A percentile compares a stretch with the other conserved stretches of the same genome.
These are phyloP conservation scores for Argyrosomus regius DNA, from an alignment of 2,797 vertebrate species.

Conservation along the genomic window DNA sequence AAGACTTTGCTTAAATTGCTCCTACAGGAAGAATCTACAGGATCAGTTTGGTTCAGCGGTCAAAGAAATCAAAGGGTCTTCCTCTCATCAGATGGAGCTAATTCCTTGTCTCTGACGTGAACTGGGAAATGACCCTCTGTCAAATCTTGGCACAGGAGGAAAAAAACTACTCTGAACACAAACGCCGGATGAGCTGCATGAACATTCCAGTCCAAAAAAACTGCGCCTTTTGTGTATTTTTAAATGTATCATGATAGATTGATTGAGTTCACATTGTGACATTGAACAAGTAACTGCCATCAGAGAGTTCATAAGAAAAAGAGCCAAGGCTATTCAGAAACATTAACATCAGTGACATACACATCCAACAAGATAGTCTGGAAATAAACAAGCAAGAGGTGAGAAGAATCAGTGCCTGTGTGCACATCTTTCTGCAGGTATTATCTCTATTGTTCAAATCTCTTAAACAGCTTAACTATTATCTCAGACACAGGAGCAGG, in stretches of 20 bases:
- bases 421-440: constrained; percentile 24
- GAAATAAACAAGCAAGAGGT: constrained; percentile 1
- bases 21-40: neutral
- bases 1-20: neutral
- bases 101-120: constrained; percentile 28
- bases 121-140: constrained; percentile 27
- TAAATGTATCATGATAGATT: constrained; percentile 4
- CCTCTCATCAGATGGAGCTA: neutral
- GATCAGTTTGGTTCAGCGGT: neutral
- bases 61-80: neutral
- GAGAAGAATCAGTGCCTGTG: neutral
- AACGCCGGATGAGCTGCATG: constrained; percentile 37
- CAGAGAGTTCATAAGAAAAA: neutral
- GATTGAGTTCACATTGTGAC: neutral
- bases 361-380: neutral
- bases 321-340: neutral
- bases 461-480: constrained; percentile 80
- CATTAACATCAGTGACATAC: neutral
- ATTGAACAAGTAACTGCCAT: neutral
- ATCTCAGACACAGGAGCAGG: neutral
- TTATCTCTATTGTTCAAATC: constrained; percentile 70
- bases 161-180: constrained; percentile 1
- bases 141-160: constrained; percentile 26
- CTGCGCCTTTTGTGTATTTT: neutral
- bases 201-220: neutral